Conservation (phyloP, 2,888 invertebrate genomes). For the Prenolepis imparis region DNA sequence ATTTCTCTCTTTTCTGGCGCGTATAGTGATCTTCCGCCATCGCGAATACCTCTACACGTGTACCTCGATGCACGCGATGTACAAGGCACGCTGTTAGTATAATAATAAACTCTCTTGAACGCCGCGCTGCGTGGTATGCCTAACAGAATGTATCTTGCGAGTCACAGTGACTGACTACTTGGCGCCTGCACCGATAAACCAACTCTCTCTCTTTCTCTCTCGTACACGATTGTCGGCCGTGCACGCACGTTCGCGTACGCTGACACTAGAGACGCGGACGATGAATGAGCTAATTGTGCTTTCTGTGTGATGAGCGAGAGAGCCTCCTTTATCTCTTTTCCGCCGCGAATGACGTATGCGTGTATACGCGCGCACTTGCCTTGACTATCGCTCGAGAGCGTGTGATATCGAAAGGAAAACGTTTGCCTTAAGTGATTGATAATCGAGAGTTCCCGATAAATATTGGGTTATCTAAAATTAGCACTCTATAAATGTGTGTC, state of each 20-base stretch:
- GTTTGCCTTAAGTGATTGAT: conserved; percentile 2
- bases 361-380: conserved; percentile 6
- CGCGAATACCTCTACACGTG: conserved; percentile 47
- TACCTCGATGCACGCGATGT: conserved; percentile 60
- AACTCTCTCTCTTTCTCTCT: conserved; percentile 28
- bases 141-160: conserved; percentile 66
- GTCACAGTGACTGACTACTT: conserved; percentile 67
- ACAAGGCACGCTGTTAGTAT: conserved; percentile 60
- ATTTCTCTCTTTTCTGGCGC: conserved; percentile 1
- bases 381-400: conserved; percentile 21
- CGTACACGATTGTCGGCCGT: conserved; percentile 62
- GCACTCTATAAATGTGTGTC: neutral
- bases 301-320: conserved; percentile 44
- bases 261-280: conserved; percentile 70
- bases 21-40: conserved; percentile 38
- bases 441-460: conserved; percentile 22
- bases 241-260: conserved; percentile 63
- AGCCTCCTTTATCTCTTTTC: conserved; percentile 50
- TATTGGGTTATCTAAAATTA: neutral
- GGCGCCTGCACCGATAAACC: conserved; percentile 76
- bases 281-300: conserved; percentile 84
- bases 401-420: conserved; percentile 13
- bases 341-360: conserved; percentile 26
- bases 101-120: conserved; percentile 69
- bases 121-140: conserved; percentile 28